Conservation (phyloP, 2,113 vertebrate species). For the Thalassarche chlororhynchos region DNA sequence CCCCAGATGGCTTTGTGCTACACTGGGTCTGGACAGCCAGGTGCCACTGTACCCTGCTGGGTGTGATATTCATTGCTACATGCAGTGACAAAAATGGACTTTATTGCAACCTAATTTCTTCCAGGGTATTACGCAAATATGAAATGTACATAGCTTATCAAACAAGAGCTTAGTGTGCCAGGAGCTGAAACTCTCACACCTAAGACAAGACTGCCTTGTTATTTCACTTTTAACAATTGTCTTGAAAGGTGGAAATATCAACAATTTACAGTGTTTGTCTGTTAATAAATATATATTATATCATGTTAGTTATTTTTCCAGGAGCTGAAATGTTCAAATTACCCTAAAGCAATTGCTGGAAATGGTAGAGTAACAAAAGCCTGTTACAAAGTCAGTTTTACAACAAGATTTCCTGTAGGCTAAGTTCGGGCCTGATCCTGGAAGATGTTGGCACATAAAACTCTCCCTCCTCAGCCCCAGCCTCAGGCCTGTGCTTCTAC, state of each 20-base stretch:
- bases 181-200: constrained; percentile 61
- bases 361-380: neutral
- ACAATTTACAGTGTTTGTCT: constrained; percentile 8
- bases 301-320: constrained; percentile 40
- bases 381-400: neutral
- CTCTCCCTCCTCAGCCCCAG: neutral
- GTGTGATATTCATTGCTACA: constrained; percentile 89
- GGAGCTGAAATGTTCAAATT: neutral
- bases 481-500: neutral
- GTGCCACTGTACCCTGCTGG: constrained; percentile 94
- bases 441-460: neutral
- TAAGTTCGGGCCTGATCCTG: neutral
- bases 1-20: constrained; percentile 97
- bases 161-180: constrained; percentile 67
- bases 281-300: constrained; percentile 48
- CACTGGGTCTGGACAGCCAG: constrained; percentile 90
- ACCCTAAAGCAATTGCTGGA: neutral
- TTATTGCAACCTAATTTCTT: constrained; percentile 90
- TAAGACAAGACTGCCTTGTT: constrained; percentile 67
- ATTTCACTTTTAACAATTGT: constrained; percentile 59
- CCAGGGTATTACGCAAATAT: constrained; percentile 86
- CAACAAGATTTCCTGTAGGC: neutral
- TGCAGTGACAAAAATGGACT: constrained; percentile 84
- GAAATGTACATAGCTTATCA: constrained; percentile 74
- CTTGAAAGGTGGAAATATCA: constrained; percentile 53